Percentiles rank a stretch among this genome's conserved stretches.
Evolutionary conservation across 1,140 invertebrate genomes (phyloP).

Genomic region (Tetramorium alpestre): DNA sequence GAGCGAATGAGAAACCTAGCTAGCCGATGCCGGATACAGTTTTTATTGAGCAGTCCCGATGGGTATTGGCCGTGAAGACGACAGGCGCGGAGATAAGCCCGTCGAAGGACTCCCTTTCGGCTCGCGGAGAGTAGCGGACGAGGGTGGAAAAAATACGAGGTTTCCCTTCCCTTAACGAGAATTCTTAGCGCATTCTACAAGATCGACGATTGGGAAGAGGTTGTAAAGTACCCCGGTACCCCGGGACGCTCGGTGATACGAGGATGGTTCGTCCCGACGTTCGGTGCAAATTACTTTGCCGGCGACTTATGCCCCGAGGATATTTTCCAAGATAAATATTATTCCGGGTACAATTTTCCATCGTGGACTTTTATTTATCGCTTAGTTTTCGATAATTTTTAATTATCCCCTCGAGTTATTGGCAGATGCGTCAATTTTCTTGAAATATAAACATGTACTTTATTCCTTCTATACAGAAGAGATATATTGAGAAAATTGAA

Average conservation of each 20-base stretch:
- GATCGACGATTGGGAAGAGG: constrained; percentile 42
- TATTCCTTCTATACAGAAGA: not conserved
- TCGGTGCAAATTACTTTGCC: constrained; percentile 45
- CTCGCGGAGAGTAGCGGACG: not conserved
- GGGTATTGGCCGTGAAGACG: constrained; percentile 16
- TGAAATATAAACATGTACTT: not conserved
- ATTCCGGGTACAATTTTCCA: not conserved
- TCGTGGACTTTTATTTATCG: not conserved
- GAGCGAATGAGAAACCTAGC: not conserved
- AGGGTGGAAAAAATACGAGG: constrained; percentile 13
- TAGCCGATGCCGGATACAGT: constrained; percentile 39
- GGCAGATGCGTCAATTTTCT: not conserved
- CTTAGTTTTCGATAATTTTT: not conserved
- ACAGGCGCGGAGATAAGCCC: not conserved
- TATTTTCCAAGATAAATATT: constrained; percentile 50
- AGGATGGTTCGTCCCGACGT: not conserved
- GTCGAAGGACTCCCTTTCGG: constrained; percentile 38
- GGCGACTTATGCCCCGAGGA: constrained; percentile 40
- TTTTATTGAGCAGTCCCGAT: constrained; percentile 34
- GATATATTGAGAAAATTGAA: not conserved
- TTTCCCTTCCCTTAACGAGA: not conserved
- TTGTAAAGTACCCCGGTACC: constrained; percentile 47
- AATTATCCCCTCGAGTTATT: constrained; percentile 15
- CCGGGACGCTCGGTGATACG: not conserved
- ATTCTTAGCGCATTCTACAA: constrained; percentile 22